These are phyloP conservation scores for Elysia crispata DNA, from an alignment of 2,888 invertebrate genomes.

Conservation along the genomic window DNA sequence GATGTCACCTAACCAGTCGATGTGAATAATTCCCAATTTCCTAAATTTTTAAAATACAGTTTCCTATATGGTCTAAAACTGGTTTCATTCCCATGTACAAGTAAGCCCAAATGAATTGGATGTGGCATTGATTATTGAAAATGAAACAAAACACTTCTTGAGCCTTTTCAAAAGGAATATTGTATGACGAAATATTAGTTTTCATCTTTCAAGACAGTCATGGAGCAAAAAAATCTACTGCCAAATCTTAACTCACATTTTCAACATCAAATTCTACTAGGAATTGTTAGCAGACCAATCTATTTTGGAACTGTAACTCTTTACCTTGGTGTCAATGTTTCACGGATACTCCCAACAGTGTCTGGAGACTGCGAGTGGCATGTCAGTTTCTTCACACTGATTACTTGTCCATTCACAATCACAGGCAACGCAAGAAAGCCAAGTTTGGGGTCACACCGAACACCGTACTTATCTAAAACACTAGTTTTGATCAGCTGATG, in stretches of 20 bases:
- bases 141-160: too few relatives aligned
- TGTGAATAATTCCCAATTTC: too few relatives aligned
- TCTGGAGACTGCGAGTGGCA: slow-evolving; percentile 53
- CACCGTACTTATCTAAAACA: slow-evolving; percentile 57
- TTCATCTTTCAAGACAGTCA: too few relatives aligned
- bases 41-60: too few relatives aligned
- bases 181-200: too few relatives aligned
- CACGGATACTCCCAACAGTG: slow-evolving; percentile 49
- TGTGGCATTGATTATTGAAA: too few relatives aligned
- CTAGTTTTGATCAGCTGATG: slow-evolving; percentile 46
- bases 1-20: too few relatives aligned
- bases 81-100: too few relatives aligned
- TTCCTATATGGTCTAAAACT: too few relatives aligned
- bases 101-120: too few relatives aligned
- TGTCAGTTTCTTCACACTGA: slow-evolving; percentile 53
- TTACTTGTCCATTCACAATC: slow-evolving; percentile 43
- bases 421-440: slow-evolving; percentile 60
- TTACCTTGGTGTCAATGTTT: slow-evolving; percentile 57
- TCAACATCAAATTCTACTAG: not conserved
- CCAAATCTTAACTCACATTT: not conserved
- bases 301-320: too few relatives aligned
- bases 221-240: not conserved
- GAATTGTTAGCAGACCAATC: not conserved
- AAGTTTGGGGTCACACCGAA: slow-evolving; percentile 53
- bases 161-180: too few relatives aligned